Conservation (phyloP, 1,140 invertebrate genomes). For the Euborellia annulipes region DNA sequence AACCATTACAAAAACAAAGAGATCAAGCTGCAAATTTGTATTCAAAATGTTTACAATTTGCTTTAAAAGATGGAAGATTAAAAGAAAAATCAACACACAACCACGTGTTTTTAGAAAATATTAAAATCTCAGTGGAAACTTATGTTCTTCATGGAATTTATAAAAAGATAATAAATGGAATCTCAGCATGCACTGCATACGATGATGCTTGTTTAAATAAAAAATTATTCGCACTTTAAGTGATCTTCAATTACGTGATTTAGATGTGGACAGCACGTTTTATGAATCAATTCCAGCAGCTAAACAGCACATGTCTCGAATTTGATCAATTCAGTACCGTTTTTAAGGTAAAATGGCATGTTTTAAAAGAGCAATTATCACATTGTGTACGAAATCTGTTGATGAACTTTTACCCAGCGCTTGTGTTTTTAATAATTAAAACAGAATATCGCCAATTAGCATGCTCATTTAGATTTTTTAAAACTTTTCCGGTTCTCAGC, state of each 20-base stretch:
- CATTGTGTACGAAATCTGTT: constrained; percentile 43
- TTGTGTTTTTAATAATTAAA: constrained; percentile 66
- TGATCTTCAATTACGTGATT: constrained; percentile 50
- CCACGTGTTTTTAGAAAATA: constrained; percentile 40
- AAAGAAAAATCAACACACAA: constrained; percentile 40
- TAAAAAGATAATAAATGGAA: constrained; percentile 45
- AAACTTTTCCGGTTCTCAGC: constrained; percentile 58
- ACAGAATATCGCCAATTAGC: constrained; percentile 68
- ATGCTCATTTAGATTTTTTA: constrained; percentile 59
- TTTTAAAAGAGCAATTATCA: constrained; percentile 48
- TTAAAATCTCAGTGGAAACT: constrained; percentile 55
- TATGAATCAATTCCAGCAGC: constrained; percentile 46
- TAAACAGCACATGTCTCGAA: constrained; percentile 52
- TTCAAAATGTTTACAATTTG: constrained; percentile 47
- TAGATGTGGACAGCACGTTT: constrained; percentile 48
- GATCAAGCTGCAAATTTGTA: constrained; percentile 50
- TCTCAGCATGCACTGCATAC: constrained; percentile 44
- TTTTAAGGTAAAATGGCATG: constrained; percentile 61
- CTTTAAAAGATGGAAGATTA: constrained; percentile 43
- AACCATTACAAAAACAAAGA: constrained; percentile 34
- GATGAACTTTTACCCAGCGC: constrained; percentile 65
- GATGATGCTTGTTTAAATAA: constrained; percentile 65
- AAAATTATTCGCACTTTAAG: constrained; percentile 55
- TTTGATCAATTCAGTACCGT: constrained; percentile 56
- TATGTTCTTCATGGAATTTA: constrained; percentile 62